phyloP scores from a whole-genome alignment of 2,797 vertebrate genomes.

The Oryzias dopingdopingensis region DNA sequence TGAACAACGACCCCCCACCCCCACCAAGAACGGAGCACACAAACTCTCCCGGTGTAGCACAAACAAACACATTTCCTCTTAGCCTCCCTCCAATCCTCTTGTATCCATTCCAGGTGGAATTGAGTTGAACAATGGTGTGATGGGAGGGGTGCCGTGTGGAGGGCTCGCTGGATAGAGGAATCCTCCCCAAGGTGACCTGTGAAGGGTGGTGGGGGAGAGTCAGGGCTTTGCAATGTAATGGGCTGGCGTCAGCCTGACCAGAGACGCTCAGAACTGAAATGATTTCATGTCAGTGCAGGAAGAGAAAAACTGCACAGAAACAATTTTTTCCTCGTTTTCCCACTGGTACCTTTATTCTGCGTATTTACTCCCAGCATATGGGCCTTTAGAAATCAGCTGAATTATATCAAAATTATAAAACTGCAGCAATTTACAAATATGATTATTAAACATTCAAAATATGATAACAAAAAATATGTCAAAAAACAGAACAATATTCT shows the following conservation, averaged over 20 bases:
- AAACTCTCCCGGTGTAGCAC: not conserved
- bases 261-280: slow-evolving; percentile 57
- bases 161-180: slow-evolving; percentile 55
- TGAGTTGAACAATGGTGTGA: slow-evolving; percentile 68
- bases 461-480: too few species aligned
- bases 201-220: slow-evolving; percentile 37
- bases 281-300: slow-evolving; percentile 44
- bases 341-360: slow-evolving; percentile 2
- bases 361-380: slow-evolving; percentile 14
- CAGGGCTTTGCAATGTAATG: slow-evolving; percentile 65
- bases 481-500: too few species aligned
- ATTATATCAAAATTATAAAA: too few species aligned
- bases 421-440: too few species aligned
- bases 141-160: slow-evolving; percentile 63
- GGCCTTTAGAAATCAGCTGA: not conserved
- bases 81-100: slow-evolving; percentile 55
- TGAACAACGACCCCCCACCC: slow-evolving; percentile 58
- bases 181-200: slow-evolving; percentile 72
- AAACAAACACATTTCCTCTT: slow-evolving; percentile 54
- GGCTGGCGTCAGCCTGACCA: slow-evolving; percentile 61
- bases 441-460: too few species aligned
- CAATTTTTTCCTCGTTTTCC: slow-evolving; percentile 29
- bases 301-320: slow-evolving; percentile 25
- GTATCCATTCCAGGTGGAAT: slow-evolving; percentile 70
- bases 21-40: slow-evolving; percentile 12